phyloP scores from a whole-genome alignment of 2,113 vertebrate genomes.

The Gasterosteus nipponicus region DNA sequence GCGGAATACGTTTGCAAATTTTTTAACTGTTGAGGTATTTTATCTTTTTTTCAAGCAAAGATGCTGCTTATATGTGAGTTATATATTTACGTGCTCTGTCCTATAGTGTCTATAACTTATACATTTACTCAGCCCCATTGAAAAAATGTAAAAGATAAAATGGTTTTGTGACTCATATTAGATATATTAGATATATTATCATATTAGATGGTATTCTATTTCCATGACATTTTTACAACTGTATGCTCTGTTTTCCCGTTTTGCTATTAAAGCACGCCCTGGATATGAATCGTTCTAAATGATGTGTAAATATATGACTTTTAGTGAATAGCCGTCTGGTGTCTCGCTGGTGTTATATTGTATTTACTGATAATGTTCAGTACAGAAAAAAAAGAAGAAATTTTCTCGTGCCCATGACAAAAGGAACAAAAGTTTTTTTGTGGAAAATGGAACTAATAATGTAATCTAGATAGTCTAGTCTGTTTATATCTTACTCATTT shows the following conservation, averaged over 20 bases:
- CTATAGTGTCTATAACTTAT: not conserved
- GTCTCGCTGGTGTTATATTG: not conserved
- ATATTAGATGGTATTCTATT: not conserved
- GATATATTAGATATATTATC: too few species aligned
- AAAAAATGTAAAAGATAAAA: not conserved
- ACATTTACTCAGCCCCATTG: not conserved
- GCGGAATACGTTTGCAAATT: not conserved
- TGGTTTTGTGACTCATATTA: not conserved
- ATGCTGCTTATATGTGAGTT: not conserved
- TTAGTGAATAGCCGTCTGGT: not conserved
- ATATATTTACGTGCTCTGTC: not conserved
- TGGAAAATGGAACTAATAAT: not conserved
- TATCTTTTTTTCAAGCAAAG: not conserved
- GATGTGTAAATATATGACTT: not conserved
- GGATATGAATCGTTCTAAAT: not conserved
- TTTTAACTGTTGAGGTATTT: not conserved
- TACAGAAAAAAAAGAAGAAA: not conserved
- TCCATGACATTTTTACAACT: not conserved
- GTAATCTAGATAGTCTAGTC: not conserved
- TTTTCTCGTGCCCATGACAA: not conserved
- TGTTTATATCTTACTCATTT: not conserved
- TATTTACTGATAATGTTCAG: not conserved
- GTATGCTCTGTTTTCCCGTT: not conserved
- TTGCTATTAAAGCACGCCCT: not conserved
- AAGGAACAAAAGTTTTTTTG: not conserved